Percentiles rank a stretch among this genome's conserved stretches.
These are phyloP conservation scores for Lapara coniferarum DNA, from an alignment of 2,888 invertebrate genomes.

Conservation along the genomic window DNA sequence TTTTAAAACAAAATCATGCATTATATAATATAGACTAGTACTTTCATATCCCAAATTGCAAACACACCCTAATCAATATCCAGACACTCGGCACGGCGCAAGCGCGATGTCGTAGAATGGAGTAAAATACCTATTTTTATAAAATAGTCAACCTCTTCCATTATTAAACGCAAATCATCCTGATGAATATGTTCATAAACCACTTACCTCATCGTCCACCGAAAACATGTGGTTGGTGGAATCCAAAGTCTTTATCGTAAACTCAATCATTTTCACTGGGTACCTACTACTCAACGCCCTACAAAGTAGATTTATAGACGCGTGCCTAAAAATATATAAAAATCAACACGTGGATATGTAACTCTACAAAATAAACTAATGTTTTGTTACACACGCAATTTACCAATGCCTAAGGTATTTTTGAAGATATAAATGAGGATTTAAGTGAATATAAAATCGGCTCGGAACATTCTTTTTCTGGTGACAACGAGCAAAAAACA, in stretches of 20 bases:
- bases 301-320: slow-evolving; percentile 46
- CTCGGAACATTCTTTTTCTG: slow-evolving; percentile 44
- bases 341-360: slow-evolving; percentile 14
- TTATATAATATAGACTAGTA: neutral
- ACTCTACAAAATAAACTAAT: neutral
- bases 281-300: slow-evolving; percentile 34
- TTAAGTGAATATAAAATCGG: slow-evolving; percentile 37
- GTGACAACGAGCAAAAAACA: slow-evolving; percentile 44
- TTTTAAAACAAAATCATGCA: neutral
- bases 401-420: slow-evolving; percentile 26
- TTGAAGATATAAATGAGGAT: neutral
- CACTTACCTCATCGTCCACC: slow-evolving; percentile 90
- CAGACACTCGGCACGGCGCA: neutral
- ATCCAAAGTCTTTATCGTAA: slow-evolving; percentile 95
- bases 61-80: slow-evolving; percentile 11
- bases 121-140: slow-evolving; percentile 8
- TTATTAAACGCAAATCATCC: neutral
- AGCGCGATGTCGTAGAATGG: slow-evolving; percentile 3
- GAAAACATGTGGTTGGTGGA: slow-evolving; percentile 92
- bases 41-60: neutral
- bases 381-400: slow-evolving; percentile 12
- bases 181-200: neutral
- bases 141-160: neutral
- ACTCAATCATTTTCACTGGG: slow-evolving; percentile 86
- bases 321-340: slow-evolving; percentile 44